phyloP scores from a whole-genome alignment of 2,113 vertebrate genomes.

The Zeus faber region DNA sequence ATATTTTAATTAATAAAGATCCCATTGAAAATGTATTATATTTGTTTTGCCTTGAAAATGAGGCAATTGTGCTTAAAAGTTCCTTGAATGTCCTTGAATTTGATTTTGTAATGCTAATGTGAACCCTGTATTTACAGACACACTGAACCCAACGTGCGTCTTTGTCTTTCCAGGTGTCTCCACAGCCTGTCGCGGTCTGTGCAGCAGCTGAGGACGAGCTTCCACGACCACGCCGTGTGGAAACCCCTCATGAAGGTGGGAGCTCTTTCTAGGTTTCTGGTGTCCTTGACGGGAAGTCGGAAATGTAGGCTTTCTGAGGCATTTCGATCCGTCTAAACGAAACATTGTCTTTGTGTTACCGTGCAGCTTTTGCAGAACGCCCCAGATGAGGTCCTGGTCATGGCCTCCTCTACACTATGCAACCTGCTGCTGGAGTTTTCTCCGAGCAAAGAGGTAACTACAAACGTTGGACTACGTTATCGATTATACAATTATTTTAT shows the following conservation, averaged over 20 bases:
- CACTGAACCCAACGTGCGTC: background rate
- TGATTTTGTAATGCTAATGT: too few relatives aligned
- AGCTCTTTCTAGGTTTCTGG: too few relatives aligned
- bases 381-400: conserved; percentile 95
- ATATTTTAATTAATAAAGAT: too few relatives aligned
- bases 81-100: too few relatives aligned
- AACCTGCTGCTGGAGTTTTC: conserved; percentile 98
- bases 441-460: conserved; percentile 95
- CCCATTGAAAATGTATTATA: too few relatives aligned
- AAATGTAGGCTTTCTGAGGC: background rate
- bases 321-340: background rate
- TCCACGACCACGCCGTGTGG: conserved; percentile 98
- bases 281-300: too few relatives aligned
- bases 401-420: conserved; percentile 98
- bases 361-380: conserved; percentile 94
- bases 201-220: conserved; percentile 97
- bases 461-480: too few relatives aligned
- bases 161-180: conserved; percentile 85
- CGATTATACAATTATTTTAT: too few relatives aligned
- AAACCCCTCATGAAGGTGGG: conserved; percentile 98
- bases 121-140: background rate
- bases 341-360: conserved; percentile 13
- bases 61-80: too few relatives aligned
- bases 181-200: conserved; percentile 98
- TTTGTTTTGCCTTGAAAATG: too few relatives aligned